Evolutionary conservation across 2,113 vertebrate species (phyloP), one percentile per base, ranked within the genome.

Genomic region (Muntiacus muntjak): DNA sequence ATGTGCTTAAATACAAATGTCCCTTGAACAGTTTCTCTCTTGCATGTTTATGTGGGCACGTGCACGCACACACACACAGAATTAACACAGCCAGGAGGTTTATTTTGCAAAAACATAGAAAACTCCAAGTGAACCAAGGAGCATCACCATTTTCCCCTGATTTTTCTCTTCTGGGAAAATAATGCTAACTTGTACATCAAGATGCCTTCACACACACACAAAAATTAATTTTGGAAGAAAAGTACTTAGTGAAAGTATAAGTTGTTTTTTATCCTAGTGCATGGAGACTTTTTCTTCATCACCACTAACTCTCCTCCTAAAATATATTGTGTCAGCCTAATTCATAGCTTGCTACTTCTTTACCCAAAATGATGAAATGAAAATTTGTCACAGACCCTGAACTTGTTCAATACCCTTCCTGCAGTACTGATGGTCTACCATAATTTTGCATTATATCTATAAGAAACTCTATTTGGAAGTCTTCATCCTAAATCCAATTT

Each of bases 211-310:
- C 12, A 82, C 30, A 81, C 30, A 52, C 30, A 90, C 47, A 81
- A 50, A 94, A 97, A 86, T 14, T 95, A 94, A 76, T 84, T 96
- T 91, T 87, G 71, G 17, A 85, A 92, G 6, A 58, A 86, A 96
- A 54, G 30, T 76, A 62, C n/a, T 85, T 87, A 87, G 67, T 25
- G 3, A 58, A 76, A 84, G 30, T 81, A 12, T 85, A 97, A 94
- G 84, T 52, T 30, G 8, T 60, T 60, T 36, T 71, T 87, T 88
- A 87, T 64, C 57, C 50, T 96, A 82, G 43, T 23, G 3, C 6
- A 74, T 19, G 43, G 7, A 93, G 14, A 58, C 30, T 88, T 55
- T 93, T 85, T 28, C n/a, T 87, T 82, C 64, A 85, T 91, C 58
- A 86, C 9, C 78, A 40, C 25, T n/a, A 43, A 30, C 25, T 97